phyloP scores from a whole-genome alignment of 2,113 vertebrate species.

The Phoxinus phoxinus region DNA sequence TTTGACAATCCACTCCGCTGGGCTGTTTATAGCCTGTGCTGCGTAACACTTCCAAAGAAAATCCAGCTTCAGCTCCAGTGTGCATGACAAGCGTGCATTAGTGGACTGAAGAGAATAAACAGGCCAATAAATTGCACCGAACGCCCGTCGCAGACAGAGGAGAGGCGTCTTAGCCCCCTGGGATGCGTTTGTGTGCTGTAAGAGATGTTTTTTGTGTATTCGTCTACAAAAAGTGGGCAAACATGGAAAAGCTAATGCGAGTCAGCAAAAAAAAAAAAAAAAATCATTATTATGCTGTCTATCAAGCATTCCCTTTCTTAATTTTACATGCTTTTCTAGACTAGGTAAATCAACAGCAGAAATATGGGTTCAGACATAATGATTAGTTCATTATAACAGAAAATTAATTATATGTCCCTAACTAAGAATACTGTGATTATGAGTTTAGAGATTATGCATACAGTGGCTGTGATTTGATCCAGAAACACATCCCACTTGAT shows the following conservation, averaged over 20 bases:
- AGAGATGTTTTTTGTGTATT: conserved; percentile 54
- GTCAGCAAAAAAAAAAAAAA: neutral
- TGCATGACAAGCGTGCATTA: conserved; percentile 50
- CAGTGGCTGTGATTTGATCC: neutral
- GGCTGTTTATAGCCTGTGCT: conserved; percentile 13
- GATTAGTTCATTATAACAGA: too few species aligned
- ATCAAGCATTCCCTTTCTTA: conserved; percentile 27
- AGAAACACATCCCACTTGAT: too few species aligned
- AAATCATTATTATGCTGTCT: conserved; percentile 32
- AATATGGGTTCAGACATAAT: neutral
- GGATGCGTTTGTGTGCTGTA: conserved; percentile 1
- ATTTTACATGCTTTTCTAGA: neutral
- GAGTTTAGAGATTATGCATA: neutral
- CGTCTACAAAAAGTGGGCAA: neutral
- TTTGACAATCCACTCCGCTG: neutral
- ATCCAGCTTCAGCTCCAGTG: conserved; percentile 1
- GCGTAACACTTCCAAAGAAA: conserved; percentile 21
- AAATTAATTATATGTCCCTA: neutral
- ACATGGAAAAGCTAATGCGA: neutral
- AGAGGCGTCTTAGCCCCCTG: neutral
- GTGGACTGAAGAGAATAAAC: conserved; percentile 50
- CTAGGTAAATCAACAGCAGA: neutral
- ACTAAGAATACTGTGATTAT: neutral
- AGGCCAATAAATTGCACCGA: conserved; percentile 50
- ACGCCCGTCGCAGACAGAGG: neutral